A percentile compares a stretch with the other conserved stretches of the same genome.
These are phyloP conservation scores for Caprella mutica DNA, from an alignment of 2,888 invertebrate species.

Conservation along the genomic window DNA sequence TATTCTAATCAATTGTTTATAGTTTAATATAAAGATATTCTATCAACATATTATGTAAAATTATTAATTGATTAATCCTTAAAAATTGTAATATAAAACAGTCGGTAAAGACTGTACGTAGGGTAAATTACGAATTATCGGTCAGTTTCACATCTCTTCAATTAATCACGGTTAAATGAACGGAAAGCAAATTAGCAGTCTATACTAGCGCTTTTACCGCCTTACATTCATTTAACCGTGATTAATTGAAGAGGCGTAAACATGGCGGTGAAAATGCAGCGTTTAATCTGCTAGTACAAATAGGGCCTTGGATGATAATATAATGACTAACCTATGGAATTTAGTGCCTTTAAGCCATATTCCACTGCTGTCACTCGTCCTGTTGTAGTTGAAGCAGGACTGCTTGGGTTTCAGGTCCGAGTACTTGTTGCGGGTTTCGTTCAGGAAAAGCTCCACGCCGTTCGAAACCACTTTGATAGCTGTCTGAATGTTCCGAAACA, in stretches of 20 bases:
- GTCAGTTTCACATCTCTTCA: too few relatives aligned
- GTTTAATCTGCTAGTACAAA: too few relatives aligned
- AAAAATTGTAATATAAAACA: background rate
- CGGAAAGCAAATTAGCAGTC: too few relatives aligned
- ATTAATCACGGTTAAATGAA: too few relatives aligned
- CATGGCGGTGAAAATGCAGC: too few relatives aligned
- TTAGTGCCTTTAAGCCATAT: conserved; percentile 17
- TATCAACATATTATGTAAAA: background rate
- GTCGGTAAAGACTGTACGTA: too few relatives aligned
- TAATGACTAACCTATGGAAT: conserved; percentile 22
- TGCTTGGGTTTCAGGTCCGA: conserved; percentile 19
- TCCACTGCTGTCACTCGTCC: background rate
- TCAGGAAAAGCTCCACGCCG: conserved; percentile 20
- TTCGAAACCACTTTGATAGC: conserved; percentile 26
- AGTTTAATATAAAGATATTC: background rate
- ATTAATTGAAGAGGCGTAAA: too few relatives aligned
- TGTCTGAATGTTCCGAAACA: conserved; percentile 12
- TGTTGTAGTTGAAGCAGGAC: conserved; percentile 24
- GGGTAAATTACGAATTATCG: too few relatives aligned
- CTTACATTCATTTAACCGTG: too few relatives aligned
- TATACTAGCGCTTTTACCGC: too few relatives aligned
- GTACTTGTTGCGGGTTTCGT: conserved; percentile 10
- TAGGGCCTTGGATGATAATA: background rate
- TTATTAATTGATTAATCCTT: background rate
- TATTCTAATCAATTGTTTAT: too few relatives aligned